Conservation (phyloP, 2,888 invertebrate species). For the Dryocosmus kuriphilus region DNA sequence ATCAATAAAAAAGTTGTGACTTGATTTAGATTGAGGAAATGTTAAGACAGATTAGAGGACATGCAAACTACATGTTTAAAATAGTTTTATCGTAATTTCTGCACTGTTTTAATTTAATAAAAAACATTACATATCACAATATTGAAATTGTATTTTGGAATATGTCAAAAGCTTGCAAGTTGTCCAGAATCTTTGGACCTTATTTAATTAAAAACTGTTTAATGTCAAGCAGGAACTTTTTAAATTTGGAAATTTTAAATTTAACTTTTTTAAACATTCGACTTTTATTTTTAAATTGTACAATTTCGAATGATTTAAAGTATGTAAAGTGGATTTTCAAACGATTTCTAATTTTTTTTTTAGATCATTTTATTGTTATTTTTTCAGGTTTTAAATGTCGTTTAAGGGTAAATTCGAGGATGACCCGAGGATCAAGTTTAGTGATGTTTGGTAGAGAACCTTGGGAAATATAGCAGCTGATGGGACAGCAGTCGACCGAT, state of each 20-base stretch:
- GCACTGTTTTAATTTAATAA: too few relatives aligned
- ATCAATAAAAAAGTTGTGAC: neutral
- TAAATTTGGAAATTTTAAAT: too few relatives aligned
- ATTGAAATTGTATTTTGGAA: too few relatives aligned
- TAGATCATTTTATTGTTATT: neutral
- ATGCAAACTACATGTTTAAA: neutral
- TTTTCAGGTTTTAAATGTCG: neutral
- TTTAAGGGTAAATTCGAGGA: neutral
- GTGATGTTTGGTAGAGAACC: neutral
- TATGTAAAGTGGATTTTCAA: too few relatives aligned
- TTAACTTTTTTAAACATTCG: too few relatives aligned
- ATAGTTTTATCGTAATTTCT: neutral
- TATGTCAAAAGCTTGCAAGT: too few relatives aligned
- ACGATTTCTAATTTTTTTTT: neutral
- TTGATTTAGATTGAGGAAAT: neutral
- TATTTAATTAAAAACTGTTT: too few relatives aligned
- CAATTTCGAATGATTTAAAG: too few relatives aligned
- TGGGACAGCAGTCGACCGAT: conserved; percentile 2
- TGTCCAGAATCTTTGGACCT: too few relatives aligned
- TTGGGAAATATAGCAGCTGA: conserved; percentile 14
- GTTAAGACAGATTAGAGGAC: neutral
- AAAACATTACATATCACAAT: too few relatives aligned
- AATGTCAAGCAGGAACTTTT: too few relatives aligned
- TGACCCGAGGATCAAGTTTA: conserved; percentile 11
- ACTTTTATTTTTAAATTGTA: too few relatives aligned